Base-by-base conservation (phyloP, 2,888 invertebrate genomes). In the Phragmatobia fuliginosa region DNA sequence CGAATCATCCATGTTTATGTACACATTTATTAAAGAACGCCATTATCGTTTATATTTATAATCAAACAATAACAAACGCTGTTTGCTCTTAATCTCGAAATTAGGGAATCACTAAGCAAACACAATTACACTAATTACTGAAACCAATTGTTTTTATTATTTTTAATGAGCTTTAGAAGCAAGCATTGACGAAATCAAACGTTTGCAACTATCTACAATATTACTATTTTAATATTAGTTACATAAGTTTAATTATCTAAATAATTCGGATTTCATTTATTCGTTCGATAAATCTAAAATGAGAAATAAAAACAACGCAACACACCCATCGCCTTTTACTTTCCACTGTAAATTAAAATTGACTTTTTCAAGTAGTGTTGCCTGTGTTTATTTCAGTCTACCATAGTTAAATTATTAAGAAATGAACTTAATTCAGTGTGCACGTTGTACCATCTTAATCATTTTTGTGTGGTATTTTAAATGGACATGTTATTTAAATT, bases 301-400 rank as follows among this genome's bases (percentile, higher is more conserved):
- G 79, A 75, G 85, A 88, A 86, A 85, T 84, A 87, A 91, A 91
- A 85, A 88, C 85, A 90, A 91, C 91, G 89, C 89, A 88, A 91
- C 93, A 94, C 94, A 92, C 93, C 94, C 94, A 91, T 87, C 90
- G 70, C 90, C 89, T 88, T 87, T 88, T 90, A 91, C 91, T 91
- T 91, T 91, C 87, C 87, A 91, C 91, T 90, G 88, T 88, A 91
- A 90, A 90, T 90, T 81, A 90, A 88, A 76, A 84, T 87, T 85
- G 89, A 91, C 86, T 82, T 77, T 74, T 66, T 52, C 21, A 8
- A 31, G 11, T 32, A 64, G 73, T 80, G 81, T 82, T 85, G 79
- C 82, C 78, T 73, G n/a, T 67, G 52, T 49, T 0, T 28, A 45
- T 11, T 72, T 58, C 41, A 11, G 58, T 56, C 63, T 76, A 41